phyloP scores from a whole-genome alignment of 2,888 invertebrate genomes.

The Melanophora roralis region DNA sequence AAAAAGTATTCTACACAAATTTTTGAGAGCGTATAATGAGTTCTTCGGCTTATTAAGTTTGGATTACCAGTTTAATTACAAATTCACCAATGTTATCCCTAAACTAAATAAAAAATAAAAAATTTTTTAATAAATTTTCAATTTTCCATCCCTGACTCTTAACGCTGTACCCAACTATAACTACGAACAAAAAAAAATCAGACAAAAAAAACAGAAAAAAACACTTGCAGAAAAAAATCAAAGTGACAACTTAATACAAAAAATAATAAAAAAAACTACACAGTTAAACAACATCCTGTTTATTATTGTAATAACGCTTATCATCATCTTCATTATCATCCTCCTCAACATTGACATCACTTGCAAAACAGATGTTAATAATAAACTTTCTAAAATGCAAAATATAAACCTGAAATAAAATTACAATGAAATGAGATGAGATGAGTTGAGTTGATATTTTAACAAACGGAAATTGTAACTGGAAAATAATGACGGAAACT shows the following conservation, averaged over 20 bases:
- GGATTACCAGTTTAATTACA: too few relatives aligned
- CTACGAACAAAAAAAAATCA: too few relatives aligned
- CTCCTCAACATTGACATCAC: not conserved
- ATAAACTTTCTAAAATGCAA: not conserved
- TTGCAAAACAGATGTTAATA: too few relatives aligned
- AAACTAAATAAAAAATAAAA: not conserved
- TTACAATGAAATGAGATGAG: constrained; percentile 6
- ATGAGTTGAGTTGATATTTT: constrained; percentile 41
- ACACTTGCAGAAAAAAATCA: too few relatives aligned
- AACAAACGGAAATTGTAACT: constrained; percentile 60
- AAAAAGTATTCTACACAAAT: too few relatives aligned
- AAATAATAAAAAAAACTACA: not conserved
- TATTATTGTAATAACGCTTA: not conserved
- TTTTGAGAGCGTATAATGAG: too few relatives aligned
- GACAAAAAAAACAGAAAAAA: too few relatives aligned
- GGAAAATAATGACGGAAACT: constrained; percentile 57
- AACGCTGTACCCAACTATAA: too few relatives aligned
- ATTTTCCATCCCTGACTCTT: not conserved
- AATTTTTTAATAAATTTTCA: too few relatives aligned
- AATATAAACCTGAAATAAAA: not conserved
- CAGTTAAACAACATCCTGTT: not conserved
- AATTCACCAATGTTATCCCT: too few relatives aligned
- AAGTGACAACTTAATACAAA: not conserved
- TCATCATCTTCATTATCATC: not conserved
- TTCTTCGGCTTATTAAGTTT: too few relatives aligned